Evolutionary conservation across 2,113 vertebrate genomes (phyloP), one percentile per base, ranked within the genome.

Genomic region (Phoenicopterus ruber): DNA sequence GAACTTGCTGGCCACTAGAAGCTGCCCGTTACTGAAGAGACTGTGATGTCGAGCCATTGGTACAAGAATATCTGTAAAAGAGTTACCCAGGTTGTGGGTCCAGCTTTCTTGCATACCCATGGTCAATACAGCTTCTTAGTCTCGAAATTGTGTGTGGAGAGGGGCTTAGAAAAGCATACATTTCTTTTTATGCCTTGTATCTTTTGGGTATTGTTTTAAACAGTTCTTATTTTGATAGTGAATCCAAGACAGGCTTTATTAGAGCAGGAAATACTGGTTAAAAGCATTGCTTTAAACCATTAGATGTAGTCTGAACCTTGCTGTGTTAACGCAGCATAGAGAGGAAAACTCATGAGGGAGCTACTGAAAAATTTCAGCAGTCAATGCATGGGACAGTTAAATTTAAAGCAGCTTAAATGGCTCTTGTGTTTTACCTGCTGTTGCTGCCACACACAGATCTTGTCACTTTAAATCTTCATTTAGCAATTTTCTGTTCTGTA

Each of bases 401-500:
- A 96, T 90, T 96, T 94, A 91, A 96, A 93, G 47, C 71, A 74
- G 70, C 46, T 94, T 71, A 93, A 96, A 89, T 47, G 77, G 49
- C 70, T 93, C 74, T n/a, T 62, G 34, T 90, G 55, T 77, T 87
- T 93, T 93, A 94, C 83, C 71, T 94, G 83, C 77, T 92, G 65
- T 34, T 86, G 47, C 61, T 74, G 74, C 95, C 93, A 90, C 93
- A 97, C 88, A 69, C 54, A 49, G 80, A 84, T 69, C 92, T 90
- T 97, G 95, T 93, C 87, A 77, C 91, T 97, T 96, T 96, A 96
- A 97, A 92, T 81, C 85, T 89, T 54, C 93, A 96, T 94, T 95
- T 94, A 66, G 67, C 61, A 93, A 94, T 94, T 88, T 96, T 96
- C 90, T 96, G 65, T 94, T 97, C 95, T 8, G 17, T 96, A 78